phyloP scores from a whole-genome alignment of 2,888 invertebrate species.

The Aproaerema taeniolella region DNA sequence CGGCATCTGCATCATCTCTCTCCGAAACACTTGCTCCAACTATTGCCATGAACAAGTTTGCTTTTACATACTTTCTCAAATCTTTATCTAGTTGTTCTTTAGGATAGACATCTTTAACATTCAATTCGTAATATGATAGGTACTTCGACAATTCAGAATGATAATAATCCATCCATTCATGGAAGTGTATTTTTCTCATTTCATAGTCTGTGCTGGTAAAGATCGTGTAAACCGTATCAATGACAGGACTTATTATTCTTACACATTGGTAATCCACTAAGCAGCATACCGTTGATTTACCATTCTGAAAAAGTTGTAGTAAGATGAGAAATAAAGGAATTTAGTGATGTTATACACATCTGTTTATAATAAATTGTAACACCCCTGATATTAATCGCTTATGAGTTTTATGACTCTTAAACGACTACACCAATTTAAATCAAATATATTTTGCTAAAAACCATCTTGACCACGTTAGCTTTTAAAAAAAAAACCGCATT shows the following conservation, averaged over 20 bases:
- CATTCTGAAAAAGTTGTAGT: conserved; percentile 5
- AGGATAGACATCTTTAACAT: conserved; percentile 27
- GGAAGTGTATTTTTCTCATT: conserved; percentile 25
- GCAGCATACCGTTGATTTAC: conserved; percentile 16
- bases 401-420: no score
- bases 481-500: no score
- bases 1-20: background rate
- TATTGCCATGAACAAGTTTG: conserved; percentile 10
- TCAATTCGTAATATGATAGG: conserved; percentile 25
- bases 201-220: conserved; percentile 33
- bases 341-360: no score
- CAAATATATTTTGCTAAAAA: no score
- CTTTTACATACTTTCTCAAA: conserved; percentile 26
- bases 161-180: conserved; percentile 32
- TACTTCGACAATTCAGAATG: conserved; percentile 26
- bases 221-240: conserved; percentile 29
- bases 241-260: conserved; percentile 24
- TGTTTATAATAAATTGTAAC: no score
- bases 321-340: background rate
- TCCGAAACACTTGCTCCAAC: background rate
- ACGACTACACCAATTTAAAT: no score
- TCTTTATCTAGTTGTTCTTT: conserved; percentile 31
- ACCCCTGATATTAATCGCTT: no score
- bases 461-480: no score
- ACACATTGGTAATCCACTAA: conserved; percentile 37